Evolutionary conservation across 1,140 invertebrate species (phyloP), one percentile per base, ranked within the genome.

Genomic region (Sycobia sp.): DNA sequence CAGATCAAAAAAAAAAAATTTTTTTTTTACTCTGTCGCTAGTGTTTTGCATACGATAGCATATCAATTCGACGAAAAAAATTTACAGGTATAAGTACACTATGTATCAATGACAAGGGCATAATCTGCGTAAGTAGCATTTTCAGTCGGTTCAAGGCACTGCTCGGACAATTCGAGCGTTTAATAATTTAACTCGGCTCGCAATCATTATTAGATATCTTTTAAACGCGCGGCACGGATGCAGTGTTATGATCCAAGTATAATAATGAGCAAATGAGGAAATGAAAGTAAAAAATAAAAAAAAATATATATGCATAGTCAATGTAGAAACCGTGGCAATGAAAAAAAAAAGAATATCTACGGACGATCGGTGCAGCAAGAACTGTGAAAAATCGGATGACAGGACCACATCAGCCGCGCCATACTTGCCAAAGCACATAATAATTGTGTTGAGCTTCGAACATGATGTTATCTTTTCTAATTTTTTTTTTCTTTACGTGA

Each of bases 381-480:
- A 43, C 25, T 67, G 71, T 61, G 66, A 76, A 72, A n/a, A n/a
- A 72, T 74, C 72, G 68, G 70, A 78, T 76, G 75, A 76, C 67
- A 75, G 71, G 73, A 75, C 73, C 79, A 77, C 76, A 76, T 76
- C 73, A 80, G 75, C 73, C 79, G 78, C 76, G 77, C 77, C 73
- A 80, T 73, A 82, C 71, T 80, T 78, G 80, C 79, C 78, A 82
- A 81, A 82, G 80, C 80, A 80, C 73, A 79, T 68, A 73, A 71
- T 73, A 71, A 72, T 70, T 74, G 71, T 71, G 66, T 69, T 32
- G 51, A 56, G 61, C 53, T 49, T 25, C 16, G n/a, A 71, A 58
- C 71, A 70, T 53, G 66, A 8, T 36, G 43, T 16, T 27, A 41
- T 25, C 22, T 29, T 27, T 29, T 46, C 14, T n/a, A 14, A 3